Evolutionary conservation across 2,888 invertebrate genomes (phyloP).

Genomic region (Chrysodeixis includens): DNA sequence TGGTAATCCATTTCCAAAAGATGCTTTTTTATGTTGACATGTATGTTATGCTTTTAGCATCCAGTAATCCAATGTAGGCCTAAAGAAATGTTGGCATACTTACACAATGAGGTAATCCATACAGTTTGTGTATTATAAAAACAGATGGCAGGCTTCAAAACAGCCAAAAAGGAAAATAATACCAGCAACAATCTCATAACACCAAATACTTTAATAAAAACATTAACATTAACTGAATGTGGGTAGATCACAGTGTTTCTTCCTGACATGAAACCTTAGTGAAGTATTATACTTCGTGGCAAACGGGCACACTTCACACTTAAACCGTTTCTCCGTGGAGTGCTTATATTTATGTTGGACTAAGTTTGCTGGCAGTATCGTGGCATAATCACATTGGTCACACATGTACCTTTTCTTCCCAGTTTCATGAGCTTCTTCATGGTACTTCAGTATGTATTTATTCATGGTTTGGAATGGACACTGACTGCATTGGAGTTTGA

Average conservation of each 20-base stretch:
- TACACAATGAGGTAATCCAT: too few relatives aligned
- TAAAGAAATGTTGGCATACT: too few relatives aligned
- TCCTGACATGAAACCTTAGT: slow-evolving; percentile 83
- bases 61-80: too few relatives aligned
- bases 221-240: slow-evolving; percentile 71
- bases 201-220: slow-evolving; percentile 70
- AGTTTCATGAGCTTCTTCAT: slow-evolving; percentile 82
- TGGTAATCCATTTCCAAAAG: neutral
- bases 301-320: slow-evolving; percentile 85
- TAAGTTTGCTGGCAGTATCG: slow-evolving; percentile 81
- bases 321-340: slow-evolving; percentile 81
- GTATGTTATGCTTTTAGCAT: too few relatives aligned
- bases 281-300: slow-evolving; percentile 86
- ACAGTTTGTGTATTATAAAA: too few relatives aligned
- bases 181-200: slow-evolving; percentile 63
- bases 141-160: neutral
- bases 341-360: slow-evolving; percentile 86
- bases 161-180: neutral
- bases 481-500: slow-evolving; percentile 79
- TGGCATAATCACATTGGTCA: slow-evolving; percentile 83
- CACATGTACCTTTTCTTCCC: slow-evolving; percentile 81
- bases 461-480: slow-evolving; percentile 85
- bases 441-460: slow-evolving; percentile 82
- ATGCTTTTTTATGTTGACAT: neutral
- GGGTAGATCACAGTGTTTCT: slow-evolving; percentile 87